Evolutionary conservation across 1,140 invertebrate species (phyloP), one percentile per base, ranked within the genome.

Genomic region (Drosophila sturtevanti): DNA sequence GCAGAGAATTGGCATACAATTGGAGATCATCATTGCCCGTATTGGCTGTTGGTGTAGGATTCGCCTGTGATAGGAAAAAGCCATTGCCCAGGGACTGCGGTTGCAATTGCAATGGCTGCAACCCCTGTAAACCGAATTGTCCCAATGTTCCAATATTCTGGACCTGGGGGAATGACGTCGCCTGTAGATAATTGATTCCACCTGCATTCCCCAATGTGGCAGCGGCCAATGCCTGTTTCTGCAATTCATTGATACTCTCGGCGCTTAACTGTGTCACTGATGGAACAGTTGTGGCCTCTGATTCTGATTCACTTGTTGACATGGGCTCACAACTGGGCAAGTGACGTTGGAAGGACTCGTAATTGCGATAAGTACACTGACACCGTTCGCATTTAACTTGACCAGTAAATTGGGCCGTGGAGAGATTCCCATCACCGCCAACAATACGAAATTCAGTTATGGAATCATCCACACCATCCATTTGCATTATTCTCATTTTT

Each of bases 321-420:
- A 93, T 92, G 74, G 96, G 70, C 1, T 84, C 96, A 91, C 98
- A 98, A 16, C 94, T 95, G 10, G 94, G 92, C 48, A 97, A 92
- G 92, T 99, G 98, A 27, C 96, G 94, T 77, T 97, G 95, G 84
- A 96, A 98, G 75, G 97, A 98, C 55, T 96, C 95, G 73, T 95
- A 95, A 10, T 97, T 98, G 82, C 97, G 94, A 90, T 98, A 99
- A 2, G 97, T 96, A 79, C 97, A 95, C 79, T 97, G 96, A 90
- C 98, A 99, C 60, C 95, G 94, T 71, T 95, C 94, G 92, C 98
- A 98, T 78, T 96, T 97, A 0, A 98, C 97, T 14, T 97, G 96
- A 94, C 95, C 38, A 90, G 92, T 81, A 34, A 93, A 91, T n/a
- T 93, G 92, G 12, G 93, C 93, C 34, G 93, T 89, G 1, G 82